A percentile compares a stretch with the other conserved stretches of the same genome.
phyloP scores from a whole-genome alignment of 2,797 vertebrate species.

The Alauda arvensis region DNA sequence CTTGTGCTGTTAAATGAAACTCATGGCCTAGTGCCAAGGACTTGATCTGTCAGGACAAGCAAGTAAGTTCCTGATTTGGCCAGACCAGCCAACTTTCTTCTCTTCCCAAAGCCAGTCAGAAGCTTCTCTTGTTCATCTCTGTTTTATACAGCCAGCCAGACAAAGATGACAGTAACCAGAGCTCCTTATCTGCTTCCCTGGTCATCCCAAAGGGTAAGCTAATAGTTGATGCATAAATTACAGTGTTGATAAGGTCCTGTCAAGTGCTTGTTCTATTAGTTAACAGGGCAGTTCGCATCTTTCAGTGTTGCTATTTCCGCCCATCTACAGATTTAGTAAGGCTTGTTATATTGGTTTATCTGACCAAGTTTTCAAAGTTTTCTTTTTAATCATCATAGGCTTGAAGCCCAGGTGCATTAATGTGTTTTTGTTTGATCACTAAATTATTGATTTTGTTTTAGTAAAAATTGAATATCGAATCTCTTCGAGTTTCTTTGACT shows the following conservation, averaged over 20 bases:
- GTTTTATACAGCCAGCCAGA: not conserved
- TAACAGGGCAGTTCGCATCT: not conserved
- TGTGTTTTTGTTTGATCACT: not conserved
- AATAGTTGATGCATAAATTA: not conserved
- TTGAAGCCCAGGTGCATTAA: not conserved
- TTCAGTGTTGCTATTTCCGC: not conserved
- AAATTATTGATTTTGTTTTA: not conserved
- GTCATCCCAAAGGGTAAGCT: not conserved
- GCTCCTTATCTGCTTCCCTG: not conserved
- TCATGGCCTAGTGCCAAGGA: fast-evolving
- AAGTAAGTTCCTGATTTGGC: not conserved
- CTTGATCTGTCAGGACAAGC: not conserved
- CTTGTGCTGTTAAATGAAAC: not conserved
- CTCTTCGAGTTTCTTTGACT: not conserved
- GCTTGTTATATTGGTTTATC: not conserved
- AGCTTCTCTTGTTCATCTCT: not conserved
- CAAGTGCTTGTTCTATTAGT: not conserved
- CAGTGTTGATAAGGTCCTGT: not conserved
- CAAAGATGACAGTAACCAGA: not conserved
- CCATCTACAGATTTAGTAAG: not conserved
- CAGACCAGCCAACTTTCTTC: not conserved
- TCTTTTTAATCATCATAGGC: not conserved
- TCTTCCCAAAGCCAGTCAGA: not conserved
- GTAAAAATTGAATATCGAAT: not conserved
- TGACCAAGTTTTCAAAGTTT: not conserved